Evolutionary conservation across 2,888 invertebrate genomes (phyloP).

Genomic region (Meteorus cinctellus): DNA sequence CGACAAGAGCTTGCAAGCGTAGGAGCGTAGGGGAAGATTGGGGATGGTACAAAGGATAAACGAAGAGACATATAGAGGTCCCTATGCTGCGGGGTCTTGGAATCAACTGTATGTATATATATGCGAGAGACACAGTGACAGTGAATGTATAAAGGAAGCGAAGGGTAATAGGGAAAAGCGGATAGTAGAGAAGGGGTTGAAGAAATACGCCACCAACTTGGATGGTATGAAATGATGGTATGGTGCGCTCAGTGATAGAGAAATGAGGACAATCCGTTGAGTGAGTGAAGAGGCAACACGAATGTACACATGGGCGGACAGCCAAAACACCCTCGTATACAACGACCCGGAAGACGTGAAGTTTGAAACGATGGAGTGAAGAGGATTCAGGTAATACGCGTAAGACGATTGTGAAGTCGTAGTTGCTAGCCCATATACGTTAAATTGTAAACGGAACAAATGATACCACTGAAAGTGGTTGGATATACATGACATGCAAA

Average conservation of each 20-base stretch:
- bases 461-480: conserved; percentile 10
- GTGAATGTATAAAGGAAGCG: not conserved
- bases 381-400: conserved; percentile 16
- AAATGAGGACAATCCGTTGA: not conserved
- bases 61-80: conserved; percentile 11
- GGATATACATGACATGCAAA: no score
- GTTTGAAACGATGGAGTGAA: conserved; percentile 9
- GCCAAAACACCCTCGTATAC: not conserved
- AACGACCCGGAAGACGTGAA: not conserved
- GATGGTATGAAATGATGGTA: conserved; percentile 3
- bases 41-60: conserved; percentile 24
- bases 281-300: not conserved
- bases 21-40: conserved; percentile 45
- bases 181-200: conserved; percentile 16
- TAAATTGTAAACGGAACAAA: conserved; percentile 30
- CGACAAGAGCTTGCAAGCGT: conserved; percentile 41
- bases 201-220: conserved; percentile 23
- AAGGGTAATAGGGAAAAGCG: not conserved
- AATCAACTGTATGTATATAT: not conserved
- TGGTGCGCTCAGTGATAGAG: not conserved
- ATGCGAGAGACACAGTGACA: not conserved
- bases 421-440: not conserved
- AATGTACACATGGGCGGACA: conserved; percentile 13
- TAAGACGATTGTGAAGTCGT: not conserved
- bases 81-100: not conserved